Evolutionary conservation across 2,113 vertebrate species (phyloP).

Genomic region (Mastomys natalensis): DNA sequence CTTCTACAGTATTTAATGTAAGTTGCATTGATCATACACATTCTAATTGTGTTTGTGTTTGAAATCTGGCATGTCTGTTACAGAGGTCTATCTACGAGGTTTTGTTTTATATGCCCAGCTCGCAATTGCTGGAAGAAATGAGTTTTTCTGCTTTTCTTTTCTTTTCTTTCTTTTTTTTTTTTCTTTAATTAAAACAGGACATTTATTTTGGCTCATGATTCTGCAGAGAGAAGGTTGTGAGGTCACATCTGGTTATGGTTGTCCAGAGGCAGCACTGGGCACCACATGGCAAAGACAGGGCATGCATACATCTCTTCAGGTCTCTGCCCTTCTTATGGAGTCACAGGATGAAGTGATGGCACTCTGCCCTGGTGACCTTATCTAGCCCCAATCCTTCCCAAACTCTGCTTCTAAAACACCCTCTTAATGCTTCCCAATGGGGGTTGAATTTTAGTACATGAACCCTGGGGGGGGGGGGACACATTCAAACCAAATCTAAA

Average conservation of each 20-base stretch:
- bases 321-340: not conserved
- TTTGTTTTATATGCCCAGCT: too few relatives aligned
- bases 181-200: not conserved
- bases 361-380: not conserved
- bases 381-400: not conserved
- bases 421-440: not conserved
- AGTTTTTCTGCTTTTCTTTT: too few relatives aligned
- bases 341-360: not conserved
- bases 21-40: too few relatives aligned
- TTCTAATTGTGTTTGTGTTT: too few relatives aligned
- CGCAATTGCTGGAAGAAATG: too few relatives aligned
- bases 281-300: not conserved
- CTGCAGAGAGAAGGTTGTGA: not conserved
- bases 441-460: not conserved
- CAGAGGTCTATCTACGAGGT: too few relatives aligned
- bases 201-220: not conserved
- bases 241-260: not conserved
- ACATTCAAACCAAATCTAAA: conserved; percentile 11
- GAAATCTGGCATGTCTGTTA: too few relatives aligned
- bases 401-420: not conserved
- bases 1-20: too few relatives aligned
- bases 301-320: not conserved
- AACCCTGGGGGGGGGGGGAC: not conserved
- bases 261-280: not conserved
- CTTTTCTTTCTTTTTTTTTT: too few relatives aligned